These are phyloP conservation scores for Lepisosteus osseus DNA, from an alignment of 2,113 vertebrate species.

Conservation along the genomic window DNA sequence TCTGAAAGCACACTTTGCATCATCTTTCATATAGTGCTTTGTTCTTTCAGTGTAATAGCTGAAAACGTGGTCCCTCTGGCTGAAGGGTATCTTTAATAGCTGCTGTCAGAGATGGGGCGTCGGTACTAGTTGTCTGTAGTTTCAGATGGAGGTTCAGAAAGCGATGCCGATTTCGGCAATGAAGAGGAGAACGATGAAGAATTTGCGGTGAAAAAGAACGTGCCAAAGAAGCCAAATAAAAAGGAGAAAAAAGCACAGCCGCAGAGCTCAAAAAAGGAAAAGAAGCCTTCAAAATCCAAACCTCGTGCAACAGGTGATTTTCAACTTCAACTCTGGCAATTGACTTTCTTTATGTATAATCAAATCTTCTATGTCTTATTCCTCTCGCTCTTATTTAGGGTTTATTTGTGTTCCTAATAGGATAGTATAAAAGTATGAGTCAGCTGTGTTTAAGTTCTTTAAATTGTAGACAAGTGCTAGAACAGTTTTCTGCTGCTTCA, in stretches of 20 bases:
- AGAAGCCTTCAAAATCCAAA: conserved; percentile 23
- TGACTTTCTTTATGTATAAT: too few relatives aligned
- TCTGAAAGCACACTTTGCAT: too few relatives aligned
- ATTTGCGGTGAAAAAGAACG: conserved; percentile 42
- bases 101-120: neutral
- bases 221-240: conserved; percentile 40
- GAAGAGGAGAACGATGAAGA: conserved; percentile 41
- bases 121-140: conserved; percentile 3
- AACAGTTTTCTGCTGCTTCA: too few relatives aligned
- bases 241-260: conserved; percentile 36
- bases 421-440: too few relatives aligned
- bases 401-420: neutral
- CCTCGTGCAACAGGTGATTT: neutral
- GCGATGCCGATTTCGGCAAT: conserved; percentile 38
- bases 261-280: conserved; percentile 35
- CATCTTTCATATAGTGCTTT: too few relatives aligned
- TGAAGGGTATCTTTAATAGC: neutral
- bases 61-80: too few relatives aligned
- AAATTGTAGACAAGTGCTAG: too few relatives aligned
- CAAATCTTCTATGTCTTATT: too few relatives aligned
- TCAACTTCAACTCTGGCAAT: too few relatives aligned
- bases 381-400: neutral
- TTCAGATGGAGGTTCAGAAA: conserved; percentile 48
- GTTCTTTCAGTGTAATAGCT: too few relatives aligned
- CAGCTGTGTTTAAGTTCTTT: too few relatives aligned